phyloP scores from a whole-genome alignment of 2,113 vertebrate genomes.

The Chinchilla lanigera region DNA sequence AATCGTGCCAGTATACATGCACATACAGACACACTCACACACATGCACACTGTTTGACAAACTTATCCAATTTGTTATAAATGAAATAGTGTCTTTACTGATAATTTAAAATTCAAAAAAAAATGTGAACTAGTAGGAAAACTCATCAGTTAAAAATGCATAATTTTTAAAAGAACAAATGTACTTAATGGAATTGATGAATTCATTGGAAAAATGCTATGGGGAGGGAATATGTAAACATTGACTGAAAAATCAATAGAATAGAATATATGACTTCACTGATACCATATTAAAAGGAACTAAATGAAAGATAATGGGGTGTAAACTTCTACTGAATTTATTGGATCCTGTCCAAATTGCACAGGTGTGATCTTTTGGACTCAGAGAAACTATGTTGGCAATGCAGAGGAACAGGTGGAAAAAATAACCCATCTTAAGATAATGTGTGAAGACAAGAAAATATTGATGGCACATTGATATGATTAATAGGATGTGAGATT shows the following conservation, averaged over 20 bases:
- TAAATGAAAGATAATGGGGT: constrained; percentile 69
- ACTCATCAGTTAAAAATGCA: background rate
- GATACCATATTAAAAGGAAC: constrained; percentile 41
- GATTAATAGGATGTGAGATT: constrained; percentile 75
- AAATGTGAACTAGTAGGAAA: background rate
- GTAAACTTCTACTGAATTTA: constrained; percentile 65
- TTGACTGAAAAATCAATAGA: constrained; percentile 39
- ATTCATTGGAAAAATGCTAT: background rate
- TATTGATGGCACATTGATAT: constrained; percentile 77
- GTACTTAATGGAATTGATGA: background rate
- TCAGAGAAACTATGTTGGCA: constrained; percentile 68
- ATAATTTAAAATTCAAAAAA: constrained; percentile 45
- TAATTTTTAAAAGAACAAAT: constrained; percentile 52
- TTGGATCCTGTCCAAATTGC: constrained; percentile 74
- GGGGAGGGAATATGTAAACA: constrained; percentile 8
- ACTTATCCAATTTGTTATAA: constrained; percentile 4
- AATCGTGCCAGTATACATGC: background rate
- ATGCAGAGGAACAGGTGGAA: constrained; percentile 72
- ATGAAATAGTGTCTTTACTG: background rate
- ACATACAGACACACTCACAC: background rate
- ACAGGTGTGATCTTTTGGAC: constrained; percentile 81
- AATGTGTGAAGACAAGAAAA: constrained; percentile 77
- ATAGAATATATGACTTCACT: constrained; percentile 23
- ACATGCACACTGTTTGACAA: background rate
- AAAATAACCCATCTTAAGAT: constrained; percentile 73